Conservation (phyloP, 2,888 invertebrate species). For the Pandemis corylana region DNA sequence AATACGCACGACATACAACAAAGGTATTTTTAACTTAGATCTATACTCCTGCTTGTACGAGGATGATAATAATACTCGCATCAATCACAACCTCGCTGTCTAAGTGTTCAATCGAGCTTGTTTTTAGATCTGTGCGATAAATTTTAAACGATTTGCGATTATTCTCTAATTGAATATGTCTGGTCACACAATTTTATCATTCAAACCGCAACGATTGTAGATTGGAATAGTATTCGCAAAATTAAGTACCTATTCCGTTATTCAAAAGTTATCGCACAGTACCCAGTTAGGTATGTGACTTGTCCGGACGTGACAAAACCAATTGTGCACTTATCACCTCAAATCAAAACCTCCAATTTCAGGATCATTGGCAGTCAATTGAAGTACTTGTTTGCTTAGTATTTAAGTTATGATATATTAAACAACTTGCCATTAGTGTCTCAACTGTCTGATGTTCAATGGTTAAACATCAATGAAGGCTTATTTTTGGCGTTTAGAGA, state of each 20-base stretch:
- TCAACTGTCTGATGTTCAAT: slow-evolving; percentile 17
- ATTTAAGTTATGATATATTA: not conserved
- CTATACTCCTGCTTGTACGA: slow-evolving; percentile 54
- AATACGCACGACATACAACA: slow-evolving; percentile 63
- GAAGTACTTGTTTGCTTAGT: not conserved
- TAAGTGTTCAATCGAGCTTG: slow-evolving; percentile 39
- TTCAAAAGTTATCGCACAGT: slow-evolving; percentile 27
- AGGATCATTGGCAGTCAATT: not conserved
- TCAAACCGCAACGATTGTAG: not conserved
- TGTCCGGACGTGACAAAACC: slow-evolving; percentile 26
- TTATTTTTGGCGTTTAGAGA: slow-evolving; percentile 25
- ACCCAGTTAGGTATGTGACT: slow-evolving; percentile 1
- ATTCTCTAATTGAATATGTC: not conserved
- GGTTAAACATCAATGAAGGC: slow-evolving; percentile 9
- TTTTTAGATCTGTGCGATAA: slow-evolving; percentile 21
- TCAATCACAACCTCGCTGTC: slow-evolving; percentile 49
- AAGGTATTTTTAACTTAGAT: slow-evolving; percentile 61
- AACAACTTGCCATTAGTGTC: not conserved
- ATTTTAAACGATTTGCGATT: slow-evolving; percentile 4
- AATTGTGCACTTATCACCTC: slow-evolving; percentile 11
- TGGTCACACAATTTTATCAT: not conserved
- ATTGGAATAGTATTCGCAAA: not conserved
- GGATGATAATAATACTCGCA: slow-evolving; percentile 49
- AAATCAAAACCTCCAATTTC: slow-evolving; percentile 17
- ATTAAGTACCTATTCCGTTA: not conserved